Evolutionary conservation across 2,797 vertebrate genomes (phyloP).

Genomic region (Masticophis lateralis): DNA sequence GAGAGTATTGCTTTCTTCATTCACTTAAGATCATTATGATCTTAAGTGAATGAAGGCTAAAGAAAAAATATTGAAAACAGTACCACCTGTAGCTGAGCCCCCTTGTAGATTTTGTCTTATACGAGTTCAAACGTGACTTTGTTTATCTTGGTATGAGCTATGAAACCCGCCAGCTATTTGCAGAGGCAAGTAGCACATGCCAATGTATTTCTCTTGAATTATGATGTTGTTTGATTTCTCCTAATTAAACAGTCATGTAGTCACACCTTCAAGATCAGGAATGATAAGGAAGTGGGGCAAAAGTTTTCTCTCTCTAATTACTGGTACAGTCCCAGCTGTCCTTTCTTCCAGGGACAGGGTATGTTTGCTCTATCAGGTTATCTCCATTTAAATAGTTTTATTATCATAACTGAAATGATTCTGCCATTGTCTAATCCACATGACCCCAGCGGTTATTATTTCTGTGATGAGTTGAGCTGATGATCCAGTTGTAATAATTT

Average conservation of each 20-base stretch:
- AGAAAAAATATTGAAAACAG: not conserved
- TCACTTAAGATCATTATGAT: not conserved
- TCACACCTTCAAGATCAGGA: conserved; percentile 1
- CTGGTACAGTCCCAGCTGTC: not conserved
- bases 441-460: not conserved
- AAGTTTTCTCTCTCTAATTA: conserved; percentile 2
- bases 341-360: not conserved
- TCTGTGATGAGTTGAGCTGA: not conserved
- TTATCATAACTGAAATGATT: not conserved
- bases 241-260: not conserved
- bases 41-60: not conserved
- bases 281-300: not conserved
- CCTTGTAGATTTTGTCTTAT: not conserved
- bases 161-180: not conserved
- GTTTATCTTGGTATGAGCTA: conserved; percentile 11
- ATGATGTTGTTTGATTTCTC: not conserved
- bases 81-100: not conserved
- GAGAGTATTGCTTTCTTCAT: not conserved
- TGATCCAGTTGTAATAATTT: not conserved
- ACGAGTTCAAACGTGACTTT: conserved; percentile 7
- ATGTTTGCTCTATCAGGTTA: not conserved
- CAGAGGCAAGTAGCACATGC: conserved; percentile 4
- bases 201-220: not conserved
- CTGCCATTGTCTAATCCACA: not conserved
- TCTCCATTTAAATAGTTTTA: not conserved